phyloP scores from a whole-genome alignment of 2,797 vertebrate species.

The Siniperca obscura region DNA sequence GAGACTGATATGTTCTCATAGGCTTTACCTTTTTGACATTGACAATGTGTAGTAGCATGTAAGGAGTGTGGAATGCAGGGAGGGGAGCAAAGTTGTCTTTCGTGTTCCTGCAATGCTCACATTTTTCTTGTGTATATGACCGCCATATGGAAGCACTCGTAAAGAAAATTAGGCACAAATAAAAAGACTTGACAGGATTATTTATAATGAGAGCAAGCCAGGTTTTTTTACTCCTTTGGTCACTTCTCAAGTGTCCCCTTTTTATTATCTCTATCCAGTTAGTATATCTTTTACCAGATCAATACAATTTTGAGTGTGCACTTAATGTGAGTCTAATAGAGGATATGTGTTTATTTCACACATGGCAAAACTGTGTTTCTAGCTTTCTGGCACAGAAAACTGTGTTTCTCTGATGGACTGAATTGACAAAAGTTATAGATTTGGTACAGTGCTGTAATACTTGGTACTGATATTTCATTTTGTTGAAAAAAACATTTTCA shows the following conservation, averaged over 20 bases:
- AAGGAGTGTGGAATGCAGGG: slow-evolving; percentile 39
- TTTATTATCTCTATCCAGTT: neutral
- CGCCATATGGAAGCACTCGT: slow-evolving; percentile 56
- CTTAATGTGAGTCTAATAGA: neutral
- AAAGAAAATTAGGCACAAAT: slow-evolving; percentile 61
- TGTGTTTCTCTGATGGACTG: slow-evolving; percentile 5
- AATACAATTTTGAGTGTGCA: neutral
- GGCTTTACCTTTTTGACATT: slow-evolving; percentile 25
- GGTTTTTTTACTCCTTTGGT: slow-evolving; percentile 12
- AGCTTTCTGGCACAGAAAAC: neutral
- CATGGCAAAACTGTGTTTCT: neutral
- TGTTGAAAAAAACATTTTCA: slow-evolving; percentile 17
- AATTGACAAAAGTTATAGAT: slow-evolving; percentile 35
- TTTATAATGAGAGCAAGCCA: slow-evolving; percentile 43
- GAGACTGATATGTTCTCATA: neutral
- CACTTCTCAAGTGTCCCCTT: slow-evolving; percentile 21
- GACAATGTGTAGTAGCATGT: slow-evolving; percentile 16
- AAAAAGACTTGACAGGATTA: slow-evolving; percentile 48
- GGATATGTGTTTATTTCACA: neutral
- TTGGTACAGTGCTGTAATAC: slow-evolving; percentile 1
- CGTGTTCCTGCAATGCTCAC: slow-evolving; percentile 7
- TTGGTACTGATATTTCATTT: slow-evolving; percentile 1
- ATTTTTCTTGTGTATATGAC: slow-evolving; percentile 47
- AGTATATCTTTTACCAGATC: neutral
- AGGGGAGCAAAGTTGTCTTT: slow-evolving; percentile 31